These are phyloP conservation scores for Drosophila repletoides DNA, from an alignment of 1,140 invertebrate species.

Conservation along the genomic window DNA sequence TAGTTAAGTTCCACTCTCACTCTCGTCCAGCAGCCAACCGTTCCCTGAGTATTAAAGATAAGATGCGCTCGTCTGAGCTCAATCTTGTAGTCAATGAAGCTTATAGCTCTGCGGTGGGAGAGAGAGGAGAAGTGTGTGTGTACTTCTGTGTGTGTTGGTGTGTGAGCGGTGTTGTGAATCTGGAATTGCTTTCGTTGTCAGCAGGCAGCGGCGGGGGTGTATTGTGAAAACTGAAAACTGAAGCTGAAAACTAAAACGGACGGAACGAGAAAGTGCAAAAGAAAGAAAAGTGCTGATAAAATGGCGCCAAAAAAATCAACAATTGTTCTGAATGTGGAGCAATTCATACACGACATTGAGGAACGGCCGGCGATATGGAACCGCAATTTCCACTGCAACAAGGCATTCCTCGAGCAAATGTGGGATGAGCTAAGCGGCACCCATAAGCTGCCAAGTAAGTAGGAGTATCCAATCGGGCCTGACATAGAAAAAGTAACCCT, in stretches of 20 bases:
- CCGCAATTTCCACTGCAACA: slow-evolving; percentile 82
- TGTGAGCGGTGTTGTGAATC: slow-evolving; percentile 26
- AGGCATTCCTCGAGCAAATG: slow-evolving; percentile 80
- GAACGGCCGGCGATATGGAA: slow-evolving; percentile 82
- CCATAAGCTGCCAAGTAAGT: slow-evolving; percentile 78
- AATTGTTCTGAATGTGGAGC: slow-evolving; percentile 80
- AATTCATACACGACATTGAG: slow-evolving; percentile 81
- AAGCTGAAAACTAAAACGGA: slow-evolving; percentile 21
- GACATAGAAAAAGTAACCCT: not conserved
- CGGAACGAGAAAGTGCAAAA: no score
- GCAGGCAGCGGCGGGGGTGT: slow-evolving; percentile 12
- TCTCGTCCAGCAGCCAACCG: no score
- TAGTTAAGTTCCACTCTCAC: no score
- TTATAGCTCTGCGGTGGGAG: not conserved
- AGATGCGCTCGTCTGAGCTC: no score
- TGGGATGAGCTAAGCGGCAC: slow-evolving; percentile 78
- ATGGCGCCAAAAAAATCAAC: slow-evolving; percentile 82
- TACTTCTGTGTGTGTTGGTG: not conserved
- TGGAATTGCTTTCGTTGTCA: slow-evolving; percentile 46
- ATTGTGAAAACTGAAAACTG: slow-evolving; percentile 28
- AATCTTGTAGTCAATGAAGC: no score
- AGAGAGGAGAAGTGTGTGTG: not conserved
- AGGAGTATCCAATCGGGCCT: no score
- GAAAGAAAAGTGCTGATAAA: slow-evolving; percentile 30
- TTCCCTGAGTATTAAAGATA: no score